Evolutionary conservation across 2,888 invertebrate species (phyloP).

Genomic region (Lutraria lutraria): DNA sequence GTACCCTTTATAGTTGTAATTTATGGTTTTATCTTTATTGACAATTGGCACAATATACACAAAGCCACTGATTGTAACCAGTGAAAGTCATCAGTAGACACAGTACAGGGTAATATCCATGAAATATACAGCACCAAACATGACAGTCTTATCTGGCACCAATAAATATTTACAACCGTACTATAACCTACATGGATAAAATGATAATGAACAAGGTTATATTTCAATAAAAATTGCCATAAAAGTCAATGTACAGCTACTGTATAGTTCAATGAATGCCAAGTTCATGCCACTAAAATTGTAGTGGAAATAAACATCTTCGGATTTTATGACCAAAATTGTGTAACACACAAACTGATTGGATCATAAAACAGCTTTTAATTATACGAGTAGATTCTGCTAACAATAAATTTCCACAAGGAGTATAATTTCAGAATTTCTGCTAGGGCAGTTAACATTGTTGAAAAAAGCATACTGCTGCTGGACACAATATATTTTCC

Average conservation of each 20-base stretch:
- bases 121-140: background rate
- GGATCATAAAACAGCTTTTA: too few species aligned
- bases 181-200: slow-evolving; percentile 3
- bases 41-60: background rate
- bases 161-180: slow-evolving; percentile 12
- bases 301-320: background rate
- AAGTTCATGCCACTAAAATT: background rate
- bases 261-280: background rate
- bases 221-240: background rate
- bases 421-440: too few species aligned
- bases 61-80: background rate
- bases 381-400: too few species aligned
- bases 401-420: too few species aligned
- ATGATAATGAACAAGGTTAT: slow-evolving; percentile 9
- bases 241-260: background rate
- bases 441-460: too few species aligned
- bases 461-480: too few species aligned
- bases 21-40: background rate
- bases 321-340: background rate
- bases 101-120: background rate
- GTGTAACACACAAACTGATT: background rate
- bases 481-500: too few species aligned
- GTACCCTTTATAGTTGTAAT: background rate
- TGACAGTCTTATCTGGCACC: background rate
- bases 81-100: background rate